Evolutionary conservation across 2,888 invertebrate genomes (phyloP).

Genomic region (Deilephila elpenor): DNA sequence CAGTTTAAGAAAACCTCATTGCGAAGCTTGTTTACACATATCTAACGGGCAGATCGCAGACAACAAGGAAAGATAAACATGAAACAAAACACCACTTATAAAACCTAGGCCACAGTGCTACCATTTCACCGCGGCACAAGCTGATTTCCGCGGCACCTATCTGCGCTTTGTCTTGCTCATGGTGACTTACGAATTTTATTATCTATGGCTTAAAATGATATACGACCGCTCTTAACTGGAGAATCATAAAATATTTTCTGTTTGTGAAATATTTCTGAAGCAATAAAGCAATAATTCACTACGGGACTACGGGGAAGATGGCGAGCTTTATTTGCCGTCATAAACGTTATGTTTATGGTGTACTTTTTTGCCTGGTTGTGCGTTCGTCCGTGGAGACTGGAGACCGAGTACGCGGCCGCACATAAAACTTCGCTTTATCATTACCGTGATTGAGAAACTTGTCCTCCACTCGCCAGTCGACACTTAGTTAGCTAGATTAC

Average conservation of each 20-base stretch:
- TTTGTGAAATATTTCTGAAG: conserved; percentile 85
- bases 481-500: conserved; percentile 38
- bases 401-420: conserved; percentile 62
- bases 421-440: conserved; percentile 73
- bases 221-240: conserved; percentile 82
- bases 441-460: conserved; percentile 63
- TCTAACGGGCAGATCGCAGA: no score
- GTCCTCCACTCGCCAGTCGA: conserved; percentile 43
- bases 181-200: conserved; percentile 83
- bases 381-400: conserved; percentile 46
- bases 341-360: conserved; percentile 82
- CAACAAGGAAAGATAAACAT: no score
- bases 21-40: no score
- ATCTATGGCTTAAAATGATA: conserved; percentile 85
- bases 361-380: conserved; percentile 74
- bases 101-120: conserved; percentile 16
- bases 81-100: no score
- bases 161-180: conserved; percentile 74
- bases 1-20: no score
- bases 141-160: conserved; percentile 44
- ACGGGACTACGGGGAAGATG: conserved; percentile 82
- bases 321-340: conserved; percentile 83
- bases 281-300: conserved; percentile 85
- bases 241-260: conserved; percentile 85
- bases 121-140: conserved; percentile 19